Conservation (phyloP, 2,113 vertebrate species). For the Heterocephalus glaber region DNA sequence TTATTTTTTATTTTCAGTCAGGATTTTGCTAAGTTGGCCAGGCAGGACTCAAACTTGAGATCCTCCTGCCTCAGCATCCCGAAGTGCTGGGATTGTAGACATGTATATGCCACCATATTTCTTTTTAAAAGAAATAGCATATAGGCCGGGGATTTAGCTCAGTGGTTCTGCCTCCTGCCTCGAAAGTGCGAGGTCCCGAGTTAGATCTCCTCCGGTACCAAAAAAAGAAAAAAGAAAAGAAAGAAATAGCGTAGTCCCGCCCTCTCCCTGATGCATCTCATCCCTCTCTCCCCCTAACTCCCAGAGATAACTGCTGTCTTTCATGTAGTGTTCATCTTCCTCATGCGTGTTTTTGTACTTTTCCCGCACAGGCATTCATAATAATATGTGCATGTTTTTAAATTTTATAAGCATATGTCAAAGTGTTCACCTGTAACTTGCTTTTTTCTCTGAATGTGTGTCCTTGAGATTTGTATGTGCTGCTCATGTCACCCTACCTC, state of each 20-base stretch:
- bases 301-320: neutral
- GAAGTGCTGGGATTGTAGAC: neutral
- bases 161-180: too few relatives aligned
- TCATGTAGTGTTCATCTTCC: neutral
- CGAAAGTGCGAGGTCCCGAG: too few relatives aligned
- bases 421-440: neutral
- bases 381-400: neutral
- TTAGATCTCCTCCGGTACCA: too few relatives aligned
- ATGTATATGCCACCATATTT: neutral
- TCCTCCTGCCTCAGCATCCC: neutral
- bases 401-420: neutral
- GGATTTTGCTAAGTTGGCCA: neutral
- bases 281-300: neutral
- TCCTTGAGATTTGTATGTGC: neutral
- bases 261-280: neutral
- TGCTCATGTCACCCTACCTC: neutral
- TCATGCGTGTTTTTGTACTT: neutral
- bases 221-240: too few relatives aligned
- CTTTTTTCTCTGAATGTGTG: neutral
- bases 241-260: neutral
- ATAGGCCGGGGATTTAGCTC: too few relatives aligned
- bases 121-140: constrained; percentile 2
- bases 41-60: neutral
- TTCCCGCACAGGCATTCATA: neutral
- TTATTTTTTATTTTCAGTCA: neutral